A percentile compares a stretch with the other conserved stretches of the same genome.
phyloP scores from a whole-genome alignment of 2,888 invertebrate genomes.

The Microctonus brassicae region DNA sequence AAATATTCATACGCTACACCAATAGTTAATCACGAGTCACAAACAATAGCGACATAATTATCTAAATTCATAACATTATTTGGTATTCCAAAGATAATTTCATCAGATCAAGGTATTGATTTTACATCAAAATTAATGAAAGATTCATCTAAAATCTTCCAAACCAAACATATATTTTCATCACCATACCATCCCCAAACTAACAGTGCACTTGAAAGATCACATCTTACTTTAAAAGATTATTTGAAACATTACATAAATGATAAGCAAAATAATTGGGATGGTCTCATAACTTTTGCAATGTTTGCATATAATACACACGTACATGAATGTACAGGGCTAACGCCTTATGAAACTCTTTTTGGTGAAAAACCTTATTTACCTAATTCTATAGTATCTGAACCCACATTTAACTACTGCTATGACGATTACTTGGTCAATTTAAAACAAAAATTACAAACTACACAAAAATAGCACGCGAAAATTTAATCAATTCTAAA shows the following conservation, averaged over 20 bases:
- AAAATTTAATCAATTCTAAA: conserved; percentile 48
- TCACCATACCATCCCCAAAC: conserved; percentile 40
- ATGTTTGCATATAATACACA: conserved; percentile 44
- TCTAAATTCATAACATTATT: conserved; percentile 33
- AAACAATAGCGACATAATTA: conserved; percentile 35
- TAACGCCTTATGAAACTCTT: conserved; percentile 4
- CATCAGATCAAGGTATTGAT: conserved; percentile 34
- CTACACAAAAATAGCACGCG: conserved; percentile 45
- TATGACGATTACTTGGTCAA: conserved; percentile 49
- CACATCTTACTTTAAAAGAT: conserved; percentile 40
- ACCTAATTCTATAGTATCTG: conserved; percentile 44
- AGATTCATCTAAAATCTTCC: conserved; percentile 33
- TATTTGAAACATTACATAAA: conserved; percentile 41
- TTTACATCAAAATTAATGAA: conserved; percentile 36
- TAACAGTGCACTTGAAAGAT: conserved; percentile 35
- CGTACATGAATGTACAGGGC: conserved; percentile 28
- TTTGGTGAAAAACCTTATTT: conserved; percentile 22
- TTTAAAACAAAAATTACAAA: conserved; percentile 46
- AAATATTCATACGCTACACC: conserved; percentile 33
- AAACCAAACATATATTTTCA: conserved; percentile 32
- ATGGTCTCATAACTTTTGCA: conserved; percentile 43
- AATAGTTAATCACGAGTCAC: conserved; percentile 33
- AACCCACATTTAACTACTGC: conserved; percentile 51
- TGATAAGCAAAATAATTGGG: conserved; percentile 48
- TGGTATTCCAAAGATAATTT: conserved; percentile 32